Conservation (phyloP, 2,113 vertebrate species). For the Capra hircus region DNA sequence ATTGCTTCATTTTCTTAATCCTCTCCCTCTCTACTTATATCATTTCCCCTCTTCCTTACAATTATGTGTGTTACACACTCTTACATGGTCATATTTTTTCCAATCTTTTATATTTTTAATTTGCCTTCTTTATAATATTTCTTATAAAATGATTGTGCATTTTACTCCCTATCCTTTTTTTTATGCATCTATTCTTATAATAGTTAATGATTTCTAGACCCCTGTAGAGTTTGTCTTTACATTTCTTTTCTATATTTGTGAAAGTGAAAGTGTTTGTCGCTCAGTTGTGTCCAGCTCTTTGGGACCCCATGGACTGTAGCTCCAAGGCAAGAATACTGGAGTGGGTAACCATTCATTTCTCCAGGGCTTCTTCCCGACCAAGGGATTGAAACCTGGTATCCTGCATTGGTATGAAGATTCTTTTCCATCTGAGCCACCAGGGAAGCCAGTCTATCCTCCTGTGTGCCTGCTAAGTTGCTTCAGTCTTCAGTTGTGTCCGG, state of each 20-base stretch:
- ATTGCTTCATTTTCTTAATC: background rate
- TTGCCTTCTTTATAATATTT: background rate
- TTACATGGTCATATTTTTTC: background rate
- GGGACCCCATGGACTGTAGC: background rate
- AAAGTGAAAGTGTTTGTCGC: background rate
- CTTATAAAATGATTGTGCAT: background rate
- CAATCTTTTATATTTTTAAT: background rate
- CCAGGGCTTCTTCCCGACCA: background rate
- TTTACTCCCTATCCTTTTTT: background rate
- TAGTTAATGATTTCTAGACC: background rate
- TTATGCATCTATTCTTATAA: background rate
- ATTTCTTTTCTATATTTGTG: background rate
- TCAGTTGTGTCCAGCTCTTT: background rate
- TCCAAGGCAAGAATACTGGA: background rate
- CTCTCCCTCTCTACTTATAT: background rate
- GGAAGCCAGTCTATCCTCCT: background rate
- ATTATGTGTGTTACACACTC: background rate
- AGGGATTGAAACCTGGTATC: background rate
- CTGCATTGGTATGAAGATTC: background rate
- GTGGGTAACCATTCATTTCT: background rate
- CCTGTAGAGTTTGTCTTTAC: background rate
- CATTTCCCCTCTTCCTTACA: background rate
- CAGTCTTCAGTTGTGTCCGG: accelerated
- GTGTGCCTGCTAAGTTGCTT: background rate
- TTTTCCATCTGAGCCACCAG: background rate